Conservation (phyloP, 2,797 vertebrate genomes). For the Enteromius mattozi region DNA sequence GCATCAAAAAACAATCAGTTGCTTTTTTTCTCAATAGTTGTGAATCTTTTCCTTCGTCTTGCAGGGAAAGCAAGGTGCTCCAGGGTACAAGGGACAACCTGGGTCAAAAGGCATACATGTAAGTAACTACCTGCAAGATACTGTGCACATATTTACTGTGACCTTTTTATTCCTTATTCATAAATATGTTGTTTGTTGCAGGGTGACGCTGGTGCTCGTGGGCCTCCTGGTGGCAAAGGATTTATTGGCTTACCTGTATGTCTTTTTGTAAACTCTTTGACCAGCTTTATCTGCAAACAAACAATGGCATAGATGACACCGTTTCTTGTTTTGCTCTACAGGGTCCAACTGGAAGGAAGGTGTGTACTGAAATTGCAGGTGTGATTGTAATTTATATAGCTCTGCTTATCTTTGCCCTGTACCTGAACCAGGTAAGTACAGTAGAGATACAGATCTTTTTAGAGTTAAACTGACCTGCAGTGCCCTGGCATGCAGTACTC, state of each 20-base stretch:
- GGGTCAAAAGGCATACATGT: constrained; percentile 76
- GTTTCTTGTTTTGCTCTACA: constrained; percentile 60
- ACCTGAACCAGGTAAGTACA: constrained; percentile 35
- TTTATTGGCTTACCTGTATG: constrained; percentile 71
- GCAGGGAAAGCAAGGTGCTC: constrained; percentile 74
- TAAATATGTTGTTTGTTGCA: constrained; percentile 55
- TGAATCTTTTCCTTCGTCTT: constrained; percentile 2
- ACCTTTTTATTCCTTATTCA: background rate
- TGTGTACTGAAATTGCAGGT: constrained; percentile 53
- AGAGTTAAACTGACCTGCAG: constrained; percentile 2
- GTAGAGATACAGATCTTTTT: background rate
- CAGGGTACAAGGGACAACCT: constrained; percentile 68
- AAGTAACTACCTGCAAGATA: background rate
- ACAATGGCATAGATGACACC: background rate
- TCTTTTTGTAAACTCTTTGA: constrained; percentile 33
- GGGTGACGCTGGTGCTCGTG: constrained; percentile 74
- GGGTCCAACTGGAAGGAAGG: constrained; percentile 76
- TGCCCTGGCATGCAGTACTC: background rate
- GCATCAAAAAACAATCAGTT: background rate
- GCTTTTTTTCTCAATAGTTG: background rate
- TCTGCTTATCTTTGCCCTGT: constrained; percentile 34
- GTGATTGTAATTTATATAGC: constrained; percentile 35
- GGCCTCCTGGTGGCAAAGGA: constrained; percentile 70
- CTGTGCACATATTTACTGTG: background rate
- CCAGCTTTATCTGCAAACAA: constrained; percentile 1